Percentiles rank a stretch among this genome's conserved stretches.
These are phyloP conservation scores for Trichopria drosophilae DNA, from an alignment of 2,888 invertebrate species.

Conservation along the genomic window DNA sequence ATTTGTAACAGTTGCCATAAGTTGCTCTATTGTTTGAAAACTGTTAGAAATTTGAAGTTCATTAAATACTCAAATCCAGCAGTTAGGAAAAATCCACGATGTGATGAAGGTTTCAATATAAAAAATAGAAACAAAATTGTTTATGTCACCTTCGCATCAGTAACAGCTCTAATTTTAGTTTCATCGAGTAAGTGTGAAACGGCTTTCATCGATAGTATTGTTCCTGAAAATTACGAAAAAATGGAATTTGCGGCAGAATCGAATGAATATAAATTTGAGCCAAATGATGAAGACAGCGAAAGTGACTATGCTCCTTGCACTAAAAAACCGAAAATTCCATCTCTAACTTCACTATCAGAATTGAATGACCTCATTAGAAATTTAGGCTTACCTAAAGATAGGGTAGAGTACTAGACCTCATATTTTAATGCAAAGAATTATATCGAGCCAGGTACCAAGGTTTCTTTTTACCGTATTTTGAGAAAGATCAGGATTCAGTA, in stretches of 20 bases:
- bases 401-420: no score
- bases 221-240: not conserved
- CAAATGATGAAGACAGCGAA: not conserved
- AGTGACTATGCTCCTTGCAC: not conserved
- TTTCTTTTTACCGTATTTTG: no score
- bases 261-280: not conserved
- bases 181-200: not conserved
- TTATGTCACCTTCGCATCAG: not conserved
- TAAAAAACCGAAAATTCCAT: no score
- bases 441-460: no score
- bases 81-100: not conserved
- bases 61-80: slow-evolving; percentile 2
- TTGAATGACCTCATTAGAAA: no score
- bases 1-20: no score
- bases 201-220: not conserved
- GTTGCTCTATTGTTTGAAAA: not conserved
- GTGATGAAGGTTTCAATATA: not conserved
- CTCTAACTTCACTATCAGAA: not conserved
- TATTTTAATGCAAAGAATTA: no score
- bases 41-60: not conserved
- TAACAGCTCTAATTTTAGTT: no score
- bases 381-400: no score
- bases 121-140: not conserved
- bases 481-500: no score
- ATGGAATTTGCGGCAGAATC: slow-evolving; percentile 2